A percentile compares a stretch with the other conserved stretches of the same genome.
Evolutionary conservation across 2,113 vertebrate species (phyloP).

Genomic region (Phrynocephalus versicolor): DNA sequence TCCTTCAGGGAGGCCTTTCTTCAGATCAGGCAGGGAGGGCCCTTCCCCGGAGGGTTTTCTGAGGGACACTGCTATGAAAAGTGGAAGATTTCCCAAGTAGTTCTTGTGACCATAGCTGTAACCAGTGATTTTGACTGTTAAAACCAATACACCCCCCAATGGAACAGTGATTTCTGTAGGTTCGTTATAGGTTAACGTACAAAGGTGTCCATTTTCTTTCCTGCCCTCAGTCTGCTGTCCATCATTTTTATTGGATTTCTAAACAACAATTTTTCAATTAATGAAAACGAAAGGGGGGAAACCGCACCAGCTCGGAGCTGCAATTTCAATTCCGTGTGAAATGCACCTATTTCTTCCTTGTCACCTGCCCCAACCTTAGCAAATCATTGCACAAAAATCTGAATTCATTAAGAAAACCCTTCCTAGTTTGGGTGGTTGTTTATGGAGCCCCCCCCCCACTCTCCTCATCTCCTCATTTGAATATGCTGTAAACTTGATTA

Average conservation of each 20-base stretch:
- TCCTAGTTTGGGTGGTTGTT: constrained; percentile 30
- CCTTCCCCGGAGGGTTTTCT: no score
- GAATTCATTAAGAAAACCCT: constrained; percentile 61
- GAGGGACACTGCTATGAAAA: no score
- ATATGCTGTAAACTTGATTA: constrained; percentile 71
- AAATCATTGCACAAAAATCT: constrained; percentile 60
- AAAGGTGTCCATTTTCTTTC: not conserved
- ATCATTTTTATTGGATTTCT: not conserved
- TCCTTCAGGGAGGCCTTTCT: no score
- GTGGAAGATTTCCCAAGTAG: no score
- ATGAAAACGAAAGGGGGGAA: not conserved
- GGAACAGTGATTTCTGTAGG: not conserved
- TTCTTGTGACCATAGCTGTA: no score
- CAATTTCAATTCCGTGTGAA: not conserved
- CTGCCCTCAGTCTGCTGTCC: not conserved
- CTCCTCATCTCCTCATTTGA: constrained; percentile 68
- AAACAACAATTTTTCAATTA: constrained; percentile 47
- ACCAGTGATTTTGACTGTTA: no score
- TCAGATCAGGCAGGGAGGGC: no score
- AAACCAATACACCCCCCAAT: not conserved
- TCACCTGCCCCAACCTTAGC: constrained; percentile 23
- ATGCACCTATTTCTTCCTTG: not conserved
- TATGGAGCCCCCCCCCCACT: constrained; percentile 29
- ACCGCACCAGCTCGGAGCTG: constrained; percentile 54
- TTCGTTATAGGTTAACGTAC: no score